These are phyloP conservation scores for Sus scrofa DNA, from an alignment of 2,113 vertebrate genomes.

Conservation along the genomic window T2T-Sscrofa CM000822.6:75186001-75186500, in stretches of 20 bases:
- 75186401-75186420: background rate
- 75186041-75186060: background rate
- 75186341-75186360: background rate
- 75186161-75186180: background rate
- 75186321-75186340: background rate
- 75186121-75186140: background rate
- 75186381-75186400: background rate
- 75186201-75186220: background rate
- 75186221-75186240: background rate
- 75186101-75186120: background rate
- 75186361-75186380: background rate
- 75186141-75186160: background rate
- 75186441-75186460: background rate
- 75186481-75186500: background rate
- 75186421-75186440: background rate
- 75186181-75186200: background rate
- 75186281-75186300: background rate
- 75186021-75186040: background rate
- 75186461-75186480: background rate
- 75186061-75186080: background rate
- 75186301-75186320: background rate
- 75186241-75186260: background rate
- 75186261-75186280: background rate
- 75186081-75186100: background rate
- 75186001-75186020: background rate